Conservation (phyloP, 2,797 vertebrate species). For the Propithecus perrieri region DNA sequence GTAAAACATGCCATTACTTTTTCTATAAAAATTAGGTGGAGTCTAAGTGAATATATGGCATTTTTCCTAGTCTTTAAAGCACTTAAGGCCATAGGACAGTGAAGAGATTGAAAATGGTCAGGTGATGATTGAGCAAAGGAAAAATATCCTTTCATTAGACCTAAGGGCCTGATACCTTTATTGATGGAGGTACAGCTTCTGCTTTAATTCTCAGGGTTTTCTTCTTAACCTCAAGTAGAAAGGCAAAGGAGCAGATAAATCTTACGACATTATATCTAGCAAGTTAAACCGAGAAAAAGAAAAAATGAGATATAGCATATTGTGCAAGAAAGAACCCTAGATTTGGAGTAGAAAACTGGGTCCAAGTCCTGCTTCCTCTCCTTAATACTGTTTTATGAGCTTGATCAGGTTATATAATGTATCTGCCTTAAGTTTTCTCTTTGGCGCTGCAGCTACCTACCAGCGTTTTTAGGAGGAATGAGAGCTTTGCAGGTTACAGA, state of each 20-base stretch:
- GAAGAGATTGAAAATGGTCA: background rate
- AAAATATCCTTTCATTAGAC: background rate
- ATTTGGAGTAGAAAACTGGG: background rate
- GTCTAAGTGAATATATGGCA: background rate
- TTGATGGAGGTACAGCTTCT: background rate
- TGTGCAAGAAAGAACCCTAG: background rate
- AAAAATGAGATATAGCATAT: background rate
- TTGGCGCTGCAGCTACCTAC: background rate
- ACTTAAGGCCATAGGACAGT: background rate
- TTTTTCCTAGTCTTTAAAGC: slow-evolving; percentile 34
- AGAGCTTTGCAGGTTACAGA: background rate
- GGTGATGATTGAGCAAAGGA: background rate
- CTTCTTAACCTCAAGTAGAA: background rate
- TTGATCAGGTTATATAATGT: background rate
- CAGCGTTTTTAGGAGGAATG: background rate
- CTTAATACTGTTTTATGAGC: slow-evolving; percentile 14
- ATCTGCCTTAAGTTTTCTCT: background rate
- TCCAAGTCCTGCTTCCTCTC: background rate
- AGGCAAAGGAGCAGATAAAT: background rate
- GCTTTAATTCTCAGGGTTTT: background rate
- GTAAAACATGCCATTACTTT: slow-evolving; percentile 13
- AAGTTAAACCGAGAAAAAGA: background rate
- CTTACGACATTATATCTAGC: background rate
- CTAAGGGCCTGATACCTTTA: background rate
- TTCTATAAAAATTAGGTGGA: slow-evolving; percentile 14